A percentile compares a stretch with the other conserved stretches of the same genome.
These are phyloP conservation scores for Diaphora mendica DNA, from an alignment of 2,888 invertebrate species.

Conservation along the genomic window DNA sequence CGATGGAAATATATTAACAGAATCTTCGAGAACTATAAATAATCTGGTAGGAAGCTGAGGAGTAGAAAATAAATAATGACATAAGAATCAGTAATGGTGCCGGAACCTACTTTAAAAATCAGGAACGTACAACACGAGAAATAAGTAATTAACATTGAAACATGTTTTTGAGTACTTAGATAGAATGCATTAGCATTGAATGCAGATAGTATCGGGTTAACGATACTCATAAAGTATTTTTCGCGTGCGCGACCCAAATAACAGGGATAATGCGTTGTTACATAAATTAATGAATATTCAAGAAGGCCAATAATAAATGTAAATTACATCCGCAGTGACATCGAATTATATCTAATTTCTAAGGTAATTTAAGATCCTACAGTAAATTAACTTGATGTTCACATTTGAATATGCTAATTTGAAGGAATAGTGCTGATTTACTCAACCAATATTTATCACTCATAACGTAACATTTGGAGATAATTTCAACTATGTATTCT, in stretches of 20 bases:
- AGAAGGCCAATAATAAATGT: slow-evolving; percentile 66
- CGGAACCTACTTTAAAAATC: background rate
- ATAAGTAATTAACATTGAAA: slow-evolving; percentile 21
- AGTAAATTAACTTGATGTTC: slow-evolving; percentile 67
- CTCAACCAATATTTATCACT: slow-evolving; percentile 32
- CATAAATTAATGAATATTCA: slow-evolving; percentile 66
- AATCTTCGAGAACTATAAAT: background rate
- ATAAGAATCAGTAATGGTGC: background rate
- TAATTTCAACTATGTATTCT: background rate
- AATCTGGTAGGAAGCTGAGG: background rate
- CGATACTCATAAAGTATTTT: slow-evolving; percentile 48
- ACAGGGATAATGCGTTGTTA: slow-evolving; percentile 40
- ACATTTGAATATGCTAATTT: slow-evolving; percentile 66
- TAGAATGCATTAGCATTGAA: slow-evolving; percentile 35
- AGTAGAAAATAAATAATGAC: background rate
- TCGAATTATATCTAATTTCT: slow-evolving; percentile 72
- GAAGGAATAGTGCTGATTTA: slow-evolving; percentile 44
- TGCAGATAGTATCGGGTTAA: slow-evolving; percentile 48
- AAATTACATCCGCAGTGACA: slow-evolving; percentile 69
- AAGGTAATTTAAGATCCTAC: slow-evolving; percentile 67
- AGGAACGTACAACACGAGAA: slow-evolving; percentile 6
- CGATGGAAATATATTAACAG: background rate
- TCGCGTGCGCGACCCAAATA: slow-evolving; percentile 48
- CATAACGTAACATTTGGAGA: background rate
- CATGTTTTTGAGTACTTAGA: slow-evolving; percentile 13